These are phyloP conservation scores for Drosophila melanica DNA, from an alignment of 1,140 invertebrate species.

Conservation along the genomic window DNA sequence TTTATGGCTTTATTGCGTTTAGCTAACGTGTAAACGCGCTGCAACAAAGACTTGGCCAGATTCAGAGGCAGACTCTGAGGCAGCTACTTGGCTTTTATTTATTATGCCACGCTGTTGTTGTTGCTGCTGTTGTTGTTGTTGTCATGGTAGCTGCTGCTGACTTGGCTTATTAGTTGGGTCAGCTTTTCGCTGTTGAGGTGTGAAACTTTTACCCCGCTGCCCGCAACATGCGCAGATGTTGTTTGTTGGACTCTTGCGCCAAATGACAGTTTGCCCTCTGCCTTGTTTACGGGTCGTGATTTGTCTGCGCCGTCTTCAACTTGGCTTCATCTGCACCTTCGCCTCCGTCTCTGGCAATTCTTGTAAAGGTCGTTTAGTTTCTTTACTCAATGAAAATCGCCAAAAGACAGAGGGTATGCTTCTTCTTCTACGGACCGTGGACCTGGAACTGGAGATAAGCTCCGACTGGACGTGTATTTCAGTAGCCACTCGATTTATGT, in stretches of 20 bases:
- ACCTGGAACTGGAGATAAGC: constrained; percentile 21
- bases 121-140: constrained; percentile 42
- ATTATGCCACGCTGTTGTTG: constrained; percentile 75
- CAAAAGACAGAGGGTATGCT: constrained; percentile 8
- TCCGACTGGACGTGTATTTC: constrained; percentile 61
- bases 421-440: too few species aligned
- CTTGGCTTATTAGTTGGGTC: constrained; percentile 78
- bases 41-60: constrained; percentile 33
- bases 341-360: constrained; percentile 29
- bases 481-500: constrained; percentile 82
- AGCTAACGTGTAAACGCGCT: constrained; percentile 17
- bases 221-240: not conserved
- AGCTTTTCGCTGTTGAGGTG: constrained; percentile 58
- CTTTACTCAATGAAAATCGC: constrained; percentile 74
- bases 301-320: constrained; percentile 57
- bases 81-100: constrained; percentile 81
- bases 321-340: constrained; percentile 3
- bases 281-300: constrained; percentile 67
- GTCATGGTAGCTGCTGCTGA: constrained; percentile 48
- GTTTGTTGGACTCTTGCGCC: constrained; percentile 17
- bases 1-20: constrained; percentile 1
- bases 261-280: constrained; percentile 48
- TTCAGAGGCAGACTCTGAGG: constrained; percentile 68
- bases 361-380: constrained; percentile 73
- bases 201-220: constrained; percentile 45